Conservation (phyloP, 2,888 invertebrate species). For the Boloria euphrosyne region DNA sequence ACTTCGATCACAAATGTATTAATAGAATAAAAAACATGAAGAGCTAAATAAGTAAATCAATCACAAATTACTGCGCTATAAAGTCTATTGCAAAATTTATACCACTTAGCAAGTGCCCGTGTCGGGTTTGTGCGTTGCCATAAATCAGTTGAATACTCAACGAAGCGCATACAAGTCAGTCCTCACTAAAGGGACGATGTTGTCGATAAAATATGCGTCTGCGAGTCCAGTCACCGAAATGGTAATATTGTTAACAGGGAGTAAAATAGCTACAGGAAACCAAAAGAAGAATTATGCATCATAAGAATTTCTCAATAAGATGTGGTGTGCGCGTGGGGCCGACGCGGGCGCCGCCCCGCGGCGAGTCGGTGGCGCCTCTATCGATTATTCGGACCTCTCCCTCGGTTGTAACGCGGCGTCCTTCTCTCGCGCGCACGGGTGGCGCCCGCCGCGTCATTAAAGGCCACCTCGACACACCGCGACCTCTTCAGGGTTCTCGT, state of each 20-base stretch:
- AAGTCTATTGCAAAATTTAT: slow-evolving; percentile 36
- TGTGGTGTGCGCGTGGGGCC: slow-evolving; percentile 74
- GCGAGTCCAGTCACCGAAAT: slow-evolving; percentile 69
- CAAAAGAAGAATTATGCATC: slow-evolving; percentile 77
- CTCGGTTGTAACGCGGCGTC: slow-evolving; percentile 51
- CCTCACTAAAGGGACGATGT: slow-evolving; percentile 50
- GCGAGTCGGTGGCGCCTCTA: slow-evolving; percentile 72
- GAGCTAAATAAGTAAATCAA: slow-evolving; percentile 30
- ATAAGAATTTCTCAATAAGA: slow-evolving; percentile 81
- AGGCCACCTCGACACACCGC: slow-evolving; percentile 52
- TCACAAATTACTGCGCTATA: slow-evolving; percentile 33
- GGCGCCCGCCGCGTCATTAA: slow-evolving; percentile 59
- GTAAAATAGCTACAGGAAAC: slow-evolving; percentile 72
- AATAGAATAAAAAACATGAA: not conserved
- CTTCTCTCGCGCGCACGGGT: slow-evolving; percentile 61
- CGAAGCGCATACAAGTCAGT: slow-evolving; percentile 51
- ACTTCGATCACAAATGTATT: not conserved
- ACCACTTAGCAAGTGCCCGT: slow-evolving; percentile 32
- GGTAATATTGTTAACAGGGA: slow-evolving; percentile 80
- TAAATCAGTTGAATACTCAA: slow-evolving; percentile 61
- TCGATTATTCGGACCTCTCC: slow-evolving; percentile 61
- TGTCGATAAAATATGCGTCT: slow-evolving; percentile 73
- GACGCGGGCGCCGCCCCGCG: slow-evolving; percentile 73
- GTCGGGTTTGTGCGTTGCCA: slow-evolving; percentile 49
- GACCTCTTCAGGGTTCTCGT: slow-evolving; percentile 57